A percentile compares a stretch with the other conserved stretches of the same genome.
Conservation (phyloP, 64 coral and sea anemone genomes). For the Pachyseris speciosa region DNA sequence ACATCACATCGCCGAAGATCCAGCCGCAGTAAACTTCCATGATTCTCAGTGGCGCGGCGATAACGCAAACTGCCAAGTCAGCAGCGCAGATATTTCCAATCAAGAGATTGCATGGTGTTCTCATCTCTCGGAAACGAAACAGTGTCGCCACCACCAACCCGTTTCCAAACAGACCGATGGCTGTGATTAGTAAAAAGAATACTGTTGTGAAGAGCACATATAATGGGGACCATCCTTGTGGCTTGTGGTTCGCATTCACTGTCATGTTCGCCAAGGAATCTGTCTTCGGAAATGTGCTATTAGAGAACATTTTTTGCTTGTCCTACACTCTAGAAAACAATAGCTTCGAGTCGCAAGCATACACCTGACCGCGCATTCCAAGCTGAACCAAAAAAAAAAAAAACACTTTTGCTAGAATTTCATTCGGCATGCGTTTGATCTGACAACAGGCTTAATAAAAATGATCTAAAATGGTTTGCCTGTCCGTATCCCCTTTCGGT, state of each 20-base stretch:
- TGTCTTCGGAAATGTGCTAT: no score
- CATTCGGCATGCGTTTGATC: no score
- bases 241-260: background rate
- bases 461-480: no score
- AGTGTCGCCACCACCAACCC: constrained; percentile 65
- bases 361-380: no score
- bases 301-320: no score
- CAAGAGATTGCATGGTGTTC: constrained; percentile 75
- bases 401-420: no score
- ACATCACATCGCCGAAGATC: constrained; percentile 69
- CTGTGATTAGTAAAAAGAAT: constrained; percentile 42
- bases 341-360: no score
- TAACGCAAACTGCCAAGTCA: constrained; percentile 64
- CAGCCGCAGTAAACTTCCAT: constrained; percentile 48
- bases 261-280: no score
- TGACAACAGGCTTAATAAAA: no score
- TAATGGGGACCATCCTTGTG: background rate
- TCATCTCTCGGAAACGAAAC: constrained; percentile 55
- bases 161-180: constrained; percentile 45
- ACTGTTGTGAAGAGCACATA: constrained; percentile 4
- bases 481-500: no score
- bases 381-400: no score
- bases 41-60: constrained; percentile 64
- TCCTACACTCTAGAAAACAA: no score
- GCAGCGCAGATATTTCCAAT: constrained; percentile 83